phyloP scores from a whole-genome alignment of 2,888 invertebrate species.

The Trachelus troglodyta region DNA sequence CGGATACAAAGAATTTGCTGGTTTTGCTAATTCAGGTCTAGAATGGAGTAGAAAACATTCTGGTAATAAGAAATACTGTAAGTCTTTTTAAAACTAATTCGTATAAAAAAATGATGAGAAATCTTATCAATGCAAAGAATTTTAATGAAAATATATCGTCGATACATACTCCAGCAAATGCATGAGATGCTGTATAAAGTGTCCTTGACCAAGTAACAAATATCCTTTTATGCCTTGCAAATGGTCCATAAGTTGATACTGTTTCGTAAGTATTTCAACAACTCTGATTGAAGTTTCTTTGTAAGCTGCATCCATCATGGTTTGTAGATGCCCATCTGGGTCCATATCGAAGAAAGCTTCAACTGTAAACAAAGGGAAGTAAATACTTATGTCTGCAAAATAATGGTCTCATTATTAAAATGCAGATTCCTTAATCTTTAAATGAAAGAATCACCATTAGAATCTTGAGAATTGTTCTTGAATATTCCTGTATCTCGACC shows the following conservation, averaged over 20 bases:
- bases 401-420: background rate
- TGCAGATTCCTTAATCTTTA: background rate
- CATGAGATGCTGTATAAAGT: constrained; percentile 94
- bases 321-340: constrained; percentile 80
- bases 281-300: constrained; percentile 88
- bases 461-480: constrained; percentile 68
- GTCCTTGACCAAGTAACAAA: constrained; percentile 93
- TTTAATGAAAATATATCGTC: constrained; percentile 11
- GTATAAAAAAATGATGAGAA: constrained; percentile 2
- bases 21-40: constrained; percentile 89
- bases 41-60: constrained; percentile 21
- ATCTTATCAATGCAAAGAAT: background rate
- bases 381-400: background rate
- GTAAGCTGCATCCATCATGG: constrained; percentile 86
- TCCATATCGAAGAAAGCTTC: constrained; percentile 77
- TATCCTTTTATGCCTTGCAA: constrained; percentile 91
- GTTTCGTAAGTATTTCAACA: constrained; percentile 85
- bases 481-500: constrained; percentile 69
- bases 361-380: constrained; percentile 59
- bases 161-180: constrained; percentile 85
- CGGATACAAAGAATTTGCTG: constrained; percentile 85
- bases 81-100: constrained; percentile 2
- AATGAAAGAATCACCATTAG: constrained; percentile 44
- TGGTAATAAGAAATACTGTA: constrained; percentile 17
- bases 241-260: constrained; percentile 91